A percentile compares a stretch with the other conserved stretches of the same genome.
Evolutionary conservation across 2,113 vertebrate genomes (phyloP).

Genomic region (Cygnus buccinator): DNA sequence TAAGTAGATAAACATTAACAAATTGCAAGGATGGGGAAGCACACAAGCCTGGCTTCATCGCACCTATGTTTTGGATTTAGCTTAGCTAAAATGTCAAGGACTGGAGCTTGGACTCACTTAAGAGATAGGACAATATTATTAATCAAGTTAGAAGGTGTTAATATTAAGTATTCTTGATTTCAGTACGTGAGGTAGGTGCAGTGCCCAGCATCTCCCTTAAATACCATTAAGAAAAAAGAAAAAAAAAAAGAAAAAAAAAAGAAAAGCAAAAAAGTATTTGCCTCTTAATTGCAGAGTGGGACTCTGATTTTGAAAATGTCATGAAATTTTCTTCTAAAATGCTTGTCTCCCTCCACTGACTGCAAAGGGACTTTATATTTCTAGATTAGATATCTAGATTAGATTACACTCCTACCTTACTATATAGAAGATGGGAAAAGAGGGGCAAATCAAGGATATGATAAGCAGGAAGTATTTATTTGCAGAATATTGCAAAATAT

Average conservation of each 20-base stretch:
- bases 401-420: neutral
- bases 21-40: neutral
- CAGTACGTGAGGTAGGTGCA: neutral
- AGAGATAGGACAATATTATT: neutral
- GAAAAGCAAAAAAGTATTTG: too few relatives aligned
- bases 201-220: neutral
- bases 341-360: neutral
- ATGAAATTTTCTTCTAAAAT: neutral
- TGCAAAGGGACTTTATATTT: neutral
- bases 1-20: neutral
- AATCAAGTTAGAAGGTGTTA: neutral
- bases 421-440: accelerated
- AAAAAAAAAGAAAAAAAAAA: too few relatives aligned
- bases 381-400: neutral
- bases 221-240: too few relatives aligned
- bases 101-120: neutral
- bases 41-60: neutral
- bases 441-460: neutral
- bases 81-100: neutral
- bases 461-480: neutral
- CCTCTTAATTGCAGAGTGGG: neutral
- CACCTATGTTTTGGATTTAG: neutral
- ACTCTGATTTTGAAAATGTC: neutral
- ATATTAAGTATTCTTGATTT: neutral
- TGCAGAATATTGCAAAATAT: neutral